These are phyloP conservation scores for Dipodomys ordii DNA, from an alignment of 2,113 vertebrate species.

Conservation along the genomic window DNA sequence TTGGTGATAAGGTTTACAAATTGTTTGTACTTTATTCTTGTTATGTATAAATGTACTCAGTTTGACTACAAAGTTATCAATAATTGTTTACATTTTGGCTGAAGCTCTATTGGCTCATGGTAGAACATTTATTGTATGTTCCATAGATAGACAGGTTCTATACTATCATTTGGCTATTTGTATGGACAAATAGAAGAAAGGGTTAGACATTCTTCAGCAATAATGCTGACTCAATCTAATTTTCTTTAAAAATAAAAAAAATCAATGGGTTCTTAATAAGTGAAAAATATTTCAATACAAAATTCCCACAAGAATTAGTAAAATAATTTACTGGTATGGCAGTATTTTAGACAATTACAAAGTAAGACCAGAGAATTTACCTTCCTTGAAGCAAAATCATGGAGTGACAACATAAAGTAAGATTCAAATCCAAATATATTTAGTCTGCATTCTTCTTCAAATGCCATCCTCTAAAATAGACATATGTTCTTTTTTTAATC, in stretches of 20 bases:
- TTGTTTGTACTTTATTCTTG: not conserved
- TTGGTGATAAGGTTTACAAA: not conserved
- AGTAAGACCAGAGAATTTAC: not conserved
- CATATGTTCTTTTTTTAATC: no score
- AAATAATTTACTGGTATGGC: not conserved
- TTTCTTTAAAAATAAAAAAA: not conserved
- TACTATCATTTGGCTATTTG: not conserved
- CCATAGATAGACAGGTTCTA: not conserved
- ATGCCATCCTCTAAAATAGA: not conserved
- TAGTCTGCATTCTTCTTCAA: not conserved
- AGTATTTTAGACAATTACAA: not conserved
- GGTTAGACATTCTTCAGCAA: not conserved
- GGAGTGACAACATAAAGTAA: not conserved
- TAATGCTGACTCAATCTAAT: not conserved
- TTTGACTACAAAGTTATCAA: not conserved
- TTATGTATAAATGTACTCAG: not conserved
- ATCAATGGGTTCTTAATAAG: conserved; percentile 6
- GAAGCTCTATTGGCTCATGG: not conserved
- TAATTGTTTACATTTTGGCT: not conserved
- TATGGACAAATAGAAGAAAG: not conserved
- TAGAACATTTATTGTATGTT: not conserved
- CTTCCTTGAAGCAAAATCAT: not conserved
- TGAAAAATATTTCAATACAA: conserved; percentile 47
- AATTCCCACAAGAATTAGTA: not conserved
- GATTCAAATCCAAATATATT: not conserved